phyloP scores from a whole-genome alignment of 2,888 invertebrate genomes.

The Mallateleia sp. region DNA sequence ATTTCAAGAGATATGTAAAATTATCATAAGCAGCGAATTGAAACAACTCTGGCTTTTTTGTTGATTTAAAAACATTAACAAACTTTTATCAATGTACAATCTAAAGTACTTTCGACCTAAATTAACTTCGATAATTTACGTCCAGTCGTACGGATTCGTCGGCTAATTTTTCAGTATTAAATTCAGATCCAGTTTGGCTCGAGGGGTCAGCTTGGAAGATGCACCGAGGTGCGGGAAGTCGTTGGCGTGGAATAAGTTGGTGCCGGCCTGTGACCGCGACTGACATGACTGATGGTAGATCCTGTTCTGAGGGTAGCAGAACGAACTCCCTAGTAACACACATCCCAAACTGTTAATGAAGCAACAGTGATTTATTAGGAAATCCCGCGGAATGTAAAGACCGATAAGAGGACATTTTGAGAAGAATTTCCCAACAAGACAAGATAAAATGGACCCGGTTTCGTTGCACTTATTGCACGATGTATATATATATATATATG shows the following conservation, averaged over 20 bases:
- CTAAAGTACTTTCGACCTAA: neutral
- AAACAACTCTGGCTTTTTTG: too few relatives aligned
- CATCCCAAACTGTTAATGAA: conserved; percentile 32
- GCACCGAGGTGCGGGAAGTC: conserved; percentile 11
- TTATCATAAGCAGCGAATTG: too few relatives aligned
- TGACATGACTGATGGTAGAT: conserved; percentile 36
- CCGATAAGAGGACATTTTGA: neutral
- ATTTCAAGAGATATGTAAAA: too few relatives aligned
- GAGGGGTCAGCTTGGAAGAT: conserved; percentile 8
- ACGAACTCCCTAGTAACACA: neutral
- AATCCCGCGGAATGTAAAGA: conserved; percentile 1
- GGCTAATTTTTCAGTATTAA: neutral
- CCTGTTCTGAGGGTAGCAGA: conserved; percentile 15
- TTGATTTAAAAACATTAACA: too few relatives aligned
- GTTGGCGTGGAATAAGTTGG: conserved; percentile 27
- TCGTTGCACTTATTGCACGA: too few relatives aligned
- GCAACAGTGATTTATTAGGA: conserved; percentile 28
- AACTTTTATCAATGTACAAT: neutral
- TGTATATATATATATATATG: too few relatives aligned
- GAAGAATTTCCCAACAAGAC: neutral
- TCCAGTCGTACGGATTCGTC: neutral
- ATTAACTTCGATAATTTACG: neutral
- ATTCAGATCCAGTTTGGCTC: neutral
- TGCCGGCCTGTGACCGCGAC: conserved; percentile 11
- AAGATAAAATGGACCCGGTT: neutral